phyloP scores from a whole-genome alignment of 64 coral and sea anemone genomes.

The Porites lutea region DNA sequence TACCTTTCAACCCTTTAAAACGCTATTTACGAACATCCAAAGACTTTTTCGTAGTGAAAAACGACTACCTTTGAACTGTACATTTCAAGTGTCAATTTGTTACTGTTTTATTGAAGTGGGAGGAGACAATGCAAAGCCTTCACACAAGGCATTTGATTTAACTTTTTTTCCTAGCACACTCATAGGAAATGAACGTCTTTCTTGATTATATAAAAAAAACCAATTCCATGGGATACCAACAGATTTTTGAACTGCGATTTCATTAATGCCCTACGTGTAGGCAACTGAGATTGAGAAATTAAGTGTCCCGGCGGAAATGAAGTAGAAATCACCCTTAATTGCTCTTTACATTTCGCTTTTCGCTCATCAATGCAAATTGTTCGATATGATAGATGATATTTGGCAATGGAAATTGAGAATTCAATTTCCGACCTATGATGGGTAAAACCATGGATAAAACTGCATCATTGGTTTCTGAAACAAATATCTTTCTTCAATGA shows the following conservation, averaged over 20 bases:
- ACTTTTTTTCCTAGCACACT: constrained; percentile 23
- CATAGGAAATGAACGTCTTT: constrained; percentile 31
- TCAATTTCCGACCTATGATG: constrained; percentile 35
- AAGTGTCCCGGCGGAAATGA: constrained; percentile 33
- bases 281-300: constrained; percentile 1
- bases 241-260: constrained; percentile 13
- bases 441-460: constrained; percentile 4
- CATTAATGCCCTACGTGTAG: constrained; percentile 16
- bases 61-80: not conserved
- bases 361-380: constrained; percentile 29
- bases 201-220: constrained; percentile 8
- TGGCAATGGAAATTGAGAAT: constrained; percentile 42
- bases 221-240: constrained; percentile 58
- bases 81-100: constrained; percentile 9
- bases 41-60: not conserved
- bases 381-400: constrained; percentile 43
- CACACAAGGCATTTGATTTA: not conserved
- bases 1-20: not conserved
- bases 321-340: constrained; percentile 33
- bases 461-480: constrained; percentile 17
- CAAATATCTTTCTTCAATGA: constrained; percentile 19
- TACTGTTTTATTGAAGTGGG: constrained; percentile 11
- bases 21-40: not conserved
- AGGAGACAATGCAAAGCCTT: constrained; percentile 7
- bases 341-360: constrained; percentile 45